A percentile compares a stretch with the other conserved stretches of the same genome.
Evolutionary conservation across 1,140 invertebrate species (phyloP).

Genomic region (Copidosoma floridanum): DNA sequence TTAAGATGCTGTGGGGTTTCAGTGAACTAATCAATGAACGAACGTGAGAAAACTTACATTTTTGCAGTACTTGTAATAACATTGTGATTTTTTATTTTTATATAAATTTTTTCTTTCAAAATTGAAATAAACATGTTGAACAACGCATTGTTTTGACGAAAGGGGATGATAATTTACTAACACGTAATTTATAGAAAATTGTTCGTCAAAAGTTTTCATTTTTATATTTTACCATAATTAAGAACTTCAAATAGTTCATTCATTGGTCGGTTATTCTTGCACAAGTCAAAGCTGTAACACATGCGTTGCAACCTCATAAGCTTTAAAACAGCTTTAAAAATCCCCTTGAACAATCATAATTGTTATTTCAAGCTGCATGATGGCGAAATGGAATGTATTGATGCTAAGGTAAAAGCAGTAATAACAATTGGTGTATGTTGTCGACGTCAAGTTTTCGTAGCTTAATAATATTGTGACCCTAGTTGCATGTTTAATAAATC

Average conservation of each 20-base stretch:
- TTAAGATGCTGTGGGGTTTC: conserved; percentile 11
- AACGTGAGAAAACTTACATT: conserved; percentile 14
- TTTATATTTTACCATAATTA: too few species aligned
- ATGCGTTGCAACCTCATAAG: too few species aligned
- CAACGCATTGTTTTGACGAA: conserved; percentile 12
- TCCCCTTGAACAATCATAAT: conserved; percentile 29
- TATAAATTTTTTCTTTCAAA: not conserved
- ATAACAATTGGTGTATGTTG: conserved; percentile 23
- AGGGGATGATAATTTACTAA: too few species aligned
- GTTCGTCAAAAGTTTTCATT: conserved; percentile 15
- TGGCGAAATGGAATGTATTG: conserved; percentile 63
- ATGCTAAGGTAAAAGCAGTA: conserved; percentile 60
- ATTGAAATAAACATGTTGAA: too few species aligned
- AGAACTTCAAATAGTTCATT: conserved; percentile 1
- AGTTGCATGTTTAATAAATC: conserved; percentile 12
- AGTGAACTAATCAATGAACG: conserved; percentile 22
- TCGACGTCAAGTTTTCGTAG: conserved; percentile 16
- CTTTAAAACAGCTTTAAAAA: not conserved
- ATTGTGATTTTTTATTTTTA: conserved; percentile 19
- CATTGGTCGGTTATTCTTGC: conserved; percentile 4
- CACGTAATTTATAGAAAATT: conserved; percentile 13
- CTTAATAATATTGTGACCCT: conserved; percentile 15
- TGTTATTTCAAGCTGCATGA: conserved; percentile 62
- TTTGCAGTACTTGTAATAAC: conserved; percentile 27
- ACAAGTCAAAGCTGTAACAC: too few species aligned